phyloP scores from a whole-genome alignment of 2,888 invertebrate genomes.

The Capitulum mitella region DNA sequence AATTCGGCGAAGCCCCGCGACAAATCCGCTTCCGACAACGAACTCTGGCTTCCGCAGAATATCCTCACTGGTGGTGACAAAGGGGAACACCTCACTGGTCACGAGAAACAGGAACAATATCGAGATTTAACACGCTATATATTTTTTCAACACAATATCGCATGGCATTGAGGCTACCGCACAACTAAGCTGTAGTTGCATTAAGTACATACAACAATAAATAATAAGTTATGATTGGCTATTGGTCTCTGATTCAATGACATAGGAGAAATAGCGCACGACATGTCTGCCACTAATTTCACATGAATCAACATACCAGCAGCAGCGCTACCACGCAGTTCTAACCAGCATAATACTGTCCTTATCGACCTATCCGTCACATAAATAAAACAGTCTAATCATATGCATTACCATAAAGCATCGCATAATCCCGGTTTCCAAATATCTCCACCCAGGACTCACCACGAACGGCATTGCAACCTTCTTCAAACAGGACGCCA shows the following conservation, averaged over 20 bases:
- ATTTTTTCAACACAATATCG: slow-evolving; percentile 3
- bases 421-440: neutral
- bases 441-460: neutral
- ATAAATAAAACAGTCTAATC: neutral
- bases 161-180: neutral
- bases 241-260: neutral
- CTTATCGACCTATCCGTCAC: neutral
- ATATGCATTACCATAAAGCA: neutral
- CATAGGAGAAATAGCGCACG: neutral
- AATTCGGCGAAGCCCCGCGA: no score
- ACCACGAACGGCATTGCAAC: neutral
- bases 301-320: neutral
- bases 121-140: neutral
- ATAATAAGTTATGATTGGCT: neutral
- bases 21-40: no score
- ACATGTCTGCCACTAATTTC: neutral
- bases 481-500: neutral
- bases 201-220: slow-evolving; percentile 5
- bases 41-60: no score
- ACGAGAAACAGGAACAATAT: no score
- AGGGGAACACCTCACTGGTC: no score
- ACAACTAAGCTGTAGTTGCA: neutral
- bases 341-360: slow-evolving; percentile 2
- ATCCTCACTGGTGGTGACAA: no score
- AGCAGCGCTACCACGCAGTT: neutral